Base-by-base conservation (phyloP, 2,113 vertebrate genomes). In the Beaufortia kweichowensis region DNA sequence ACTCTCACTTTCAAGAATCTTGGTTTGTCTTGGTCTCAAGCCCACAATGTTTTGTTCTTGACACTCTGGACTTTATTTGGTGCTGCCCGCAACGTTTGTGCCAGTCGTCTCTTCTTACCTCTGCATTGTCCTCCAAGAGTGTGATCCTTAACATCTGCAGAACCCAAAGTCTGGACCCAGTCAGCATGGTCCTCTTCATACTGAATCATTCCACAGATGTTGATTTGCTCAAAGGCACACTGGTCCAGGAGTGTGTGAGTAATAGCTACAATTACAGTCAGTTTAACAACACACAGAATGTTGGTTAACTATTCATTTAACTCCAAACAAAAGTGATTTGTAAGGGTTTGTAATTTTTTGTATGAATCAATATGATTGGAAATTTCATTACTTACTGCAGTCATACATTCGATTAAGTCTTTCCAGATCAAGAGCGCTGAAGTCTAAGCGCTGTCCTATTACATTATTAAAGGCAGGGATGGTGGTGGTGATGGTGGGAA, bases 181-280 rank as follows among this genome's bases (percentile, higher is more conserved):
- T 93, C 90, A 2, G 84, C 84, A 21, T 92, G 83, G 33, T 93
- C 89, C 3, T 26, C 87, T 56, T 86, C 85, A 1, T 88, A 78
- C 77, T 95, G 94, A 71, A 95, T 91, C 93, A 95, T 95, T 23
- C 94, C 94, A 1, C 94, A 94, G 76, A 95, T 94, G 82, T 92
- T 94, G 79, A 90, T 83, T 33, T 85, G 70, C 79, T 95, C 94
- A 83, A 95, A 95, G 53, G 88, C 84, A 76, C 94, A 95, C 67
- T 94, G 89, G 77, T 95, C 94, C 89, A 95, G 77, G 46, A 95
- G 83, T 1, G 92, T 94, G 28, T 88, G 91, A 9, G 91, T 89
- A 5, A 88, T 79, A 53, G 91, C 94, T 95, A 84, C 5, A 80
- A 84, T 26, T 26, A 17, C 28, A 64, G 8, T 15, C 0, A 11